These are phyloP conservation scores for Bergia puertoricense DNA, from an alignment of 92 coral and sea anemone species.

Conservation along the genomic window DNA sequence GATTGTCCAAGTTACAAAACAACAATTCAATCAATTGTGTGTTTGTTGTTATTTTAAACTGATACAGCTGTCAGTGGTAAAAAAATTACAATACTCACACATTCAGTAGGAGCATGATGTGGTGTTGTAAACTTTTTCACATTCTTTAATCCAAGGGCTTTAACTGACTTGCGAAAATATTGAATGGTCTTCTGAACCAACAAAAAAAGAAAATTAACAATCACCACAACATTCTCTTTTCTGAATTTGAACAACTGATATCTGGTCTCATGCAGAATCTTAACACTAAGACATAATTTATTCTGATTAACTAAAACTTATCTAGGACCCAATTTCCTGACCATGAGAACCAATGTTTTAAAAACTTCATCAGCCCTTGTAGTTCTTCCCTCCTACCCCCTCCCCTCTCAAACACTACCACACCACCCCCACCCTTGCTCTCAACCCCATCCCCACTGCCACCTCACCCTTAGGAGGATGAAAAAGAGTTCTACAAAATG, in stretches of 20 bases:
- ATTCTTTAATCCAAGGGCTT: constrained; percentile 61
- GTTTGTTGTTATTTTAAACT: too few species aligned
- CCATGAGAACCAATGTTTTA: too few species aligned
- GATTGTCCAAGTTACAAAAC: too few species aligned
- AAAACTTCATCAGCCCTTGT: background rate
- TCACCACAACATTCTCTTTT: constrained; percentile 1
- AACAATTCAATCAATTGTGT: too few species aligned
- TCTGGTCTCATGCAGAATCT: background rate
- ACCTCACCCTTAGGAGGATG: background rate
- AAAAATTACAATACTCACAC: constrained; percentile 40
- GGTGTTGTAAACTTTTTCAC: constrained; percentile 44
- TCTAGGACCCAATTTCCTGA: too few species aligned
- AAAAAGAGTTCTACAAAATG: background rate
- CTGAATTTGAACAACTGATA: background rate
- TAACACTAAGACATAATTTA: too few species aligned
- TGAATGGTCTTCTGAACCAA: constrained; percentile 50
- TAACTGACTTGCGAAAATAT: constrained; percentile 44
- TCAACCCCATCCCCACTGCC: background rate
- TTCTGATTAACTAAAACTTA: too few species aligned
- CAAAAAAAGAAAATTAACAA: background rate
- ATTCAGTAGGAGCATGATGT: constrained; percentile 44
- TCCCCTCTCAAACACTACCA: background rate
- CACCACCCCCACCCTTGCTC: too few species aligned
- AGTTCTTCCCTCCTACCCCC: background rate
- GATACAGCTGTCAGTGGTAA: too few species aligned